Evolutionary conservation across 2,888 invertebrate genomes (phyloP).

Genomic region (Brachyptera putata): DNA sequence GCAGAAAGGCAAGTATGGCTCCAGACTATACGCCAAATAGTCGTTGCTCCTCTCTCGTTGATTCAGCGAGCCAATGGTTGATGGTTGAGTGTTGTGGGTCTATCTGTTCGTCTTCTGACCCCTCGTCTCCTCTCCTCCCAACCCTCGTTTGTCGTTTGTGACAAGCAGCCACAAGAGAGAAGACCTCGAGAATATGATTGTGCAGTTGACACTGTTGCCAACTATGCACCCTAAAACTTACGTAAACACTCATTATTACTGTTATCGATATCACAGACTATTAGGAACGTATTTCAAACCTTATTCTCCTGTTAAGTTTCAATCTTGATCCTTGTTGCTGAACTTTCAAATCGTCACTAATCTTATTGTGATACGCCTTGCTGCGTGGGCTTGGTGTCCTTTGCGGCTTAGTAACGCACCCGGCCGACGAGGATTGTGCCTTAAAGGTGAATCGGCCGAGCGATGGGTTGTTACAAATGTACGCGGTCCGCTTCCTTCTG

Average conservation of each 20-base stretch:
- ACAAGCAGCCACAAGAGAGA: constrained; percentile 17
- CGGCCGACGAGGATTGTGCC: constrained; percentile 33
- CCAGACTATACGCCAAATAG: constrained; percentile 35
- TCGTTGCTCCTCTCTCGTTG: constrained; percentile 2
- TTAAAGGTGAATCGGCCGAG: constrained; percentile 32
- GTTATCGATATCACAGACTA: constrained; percentile 20
- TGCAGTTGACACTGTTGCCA: no score
- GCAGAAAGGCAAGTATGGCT: constrained; percentile 42
- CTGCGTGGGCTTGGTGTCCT: constrained; percentile 25
- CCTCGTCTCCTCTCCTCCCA: neutral
- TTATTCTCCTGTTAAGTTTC: constrained; percentile 20
- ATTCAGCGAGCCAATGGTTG: neutral
- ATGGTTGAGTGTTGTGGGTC: constrained; percentile 3
- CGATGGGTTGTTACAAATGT: constrained; percentile 15
- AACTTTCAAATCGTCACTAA: constrained; percentile 26
- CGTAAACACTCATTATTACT: constrained; percentile 20
- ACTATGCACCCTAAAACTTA: constrained; percentile 20
- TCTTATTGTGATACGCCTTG: constrained; percentile 25
- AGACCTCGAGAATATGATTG: no score
- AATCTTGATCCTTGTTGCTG: constrained; percentile 25
- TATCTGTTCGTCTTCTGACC: constrained; percentile 5
- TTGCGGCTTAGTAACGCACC: constrained; percentile 1
- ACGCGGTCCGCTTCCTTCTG: constrained; percentile 19
- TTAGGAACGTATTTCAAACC: constrained; percentile 17
- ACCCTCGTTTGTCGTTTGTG: neutral